Evolutionary conservation across 1,140 invertebrate genomes (phyloP).

Genomic region (Zaprionus taronus): DNA sequence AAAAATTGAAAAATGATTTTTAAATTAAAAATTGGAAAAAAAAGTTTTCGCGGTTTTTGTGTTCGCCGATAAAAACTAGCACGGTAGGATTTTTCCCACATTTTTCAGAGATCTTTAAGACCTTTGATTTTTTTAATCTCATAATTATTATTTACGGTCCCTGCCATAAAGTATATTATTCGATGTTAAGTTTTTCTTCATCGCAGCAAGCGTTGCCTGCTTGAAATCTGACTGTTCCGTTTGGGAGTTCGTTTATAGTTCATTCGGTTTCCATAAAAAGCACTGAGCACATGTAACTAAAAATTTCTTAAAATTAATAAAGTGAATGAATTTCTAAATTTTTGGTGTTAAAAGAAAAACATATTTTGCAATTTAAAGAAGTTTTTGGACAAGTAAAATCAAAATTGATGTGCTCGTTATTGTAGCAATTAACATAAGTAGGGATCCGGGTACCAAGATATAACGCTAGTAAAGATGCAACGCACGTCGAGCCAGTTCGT

Average conservation of each 20-base stretch:
- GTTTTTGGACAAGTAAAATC: not conserved
- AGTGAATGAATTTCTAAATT: constrained; percentile 6
- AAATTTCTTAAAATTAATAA: constrained; percentile 13
- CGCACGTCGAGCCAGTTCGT: constrained; percentile 23
- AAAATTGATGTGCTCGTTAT: not conserved
- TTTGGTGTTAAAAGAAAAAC: constrained; percentile 6
- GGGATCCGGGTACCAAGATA: not conserved
- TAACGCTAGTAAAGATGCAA: constrained; percentile 17
- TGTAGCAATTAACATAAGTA: not conserved
- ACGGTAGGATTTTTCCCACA: no score
- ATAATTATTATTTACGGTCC: no score
- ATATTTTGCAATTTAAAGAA: not conserved
- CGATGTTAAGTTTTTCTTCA: not conserved
- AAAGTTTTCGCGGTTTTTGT: no score
- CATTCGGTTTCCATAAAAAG: constrained; percentile 33
- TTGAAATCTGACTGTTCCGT: not conserved
- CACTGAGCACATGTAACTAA: constrained; percentile 29
- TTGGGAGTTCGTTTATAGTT: not conserved
- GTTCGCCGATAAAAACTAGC: no score
- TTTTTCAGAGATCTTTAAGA: no score
- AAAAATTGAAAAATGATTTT: no score
- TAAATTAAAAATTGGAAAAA: no score
- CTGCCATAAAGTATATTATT: not conserved
- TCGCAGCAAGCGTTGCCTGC: constrained; percentile 14
- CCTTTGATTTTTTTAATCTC: no score